Percentiles rank a stretch among this genome's conserved stretches.
phyloP scores from a whole-genome alignment of 2,888 invertebrate genomes.

The Neocrepidodera transversa region DNA sequence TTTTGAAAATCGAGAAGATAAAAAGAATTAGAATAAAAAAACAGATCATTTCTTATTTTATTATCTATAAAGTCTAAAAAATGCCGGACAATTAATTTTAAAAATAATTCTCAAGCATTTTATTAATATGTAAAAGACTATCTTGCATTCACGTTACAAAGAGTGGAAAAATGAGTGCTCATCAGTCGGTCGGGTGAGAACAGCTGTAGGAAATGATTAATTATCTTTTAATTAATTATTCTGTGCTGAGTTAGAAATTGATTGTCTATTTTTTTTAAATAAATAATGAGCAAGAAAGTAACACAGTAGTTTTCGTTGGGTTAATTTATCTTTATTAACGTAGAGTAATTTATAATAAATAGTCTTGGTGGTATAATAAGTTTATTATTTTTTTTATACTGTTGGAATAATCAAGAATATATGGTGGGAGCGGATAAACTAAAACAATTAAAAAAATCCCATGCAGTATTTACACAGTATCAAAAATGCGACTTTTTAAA shows the following conservation, averaged over 20 bases:
- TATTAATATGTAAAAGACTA: conserved; percentile 3
- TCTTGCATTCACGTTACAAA: neutral
- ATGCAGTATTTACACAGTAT: no score
- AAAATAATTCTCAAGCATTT: neutral
- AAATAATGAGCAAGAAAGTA: conserved; percentile 12
- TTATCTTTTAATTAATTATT: conserved; percentile 17
- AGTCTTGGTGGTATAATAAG: no score
- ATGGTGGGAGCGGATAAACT: no score
- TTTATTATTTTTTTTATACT: no score
- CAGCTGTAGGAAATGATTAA: conserved; percentile 21
- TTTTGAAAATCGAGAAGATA: no score
- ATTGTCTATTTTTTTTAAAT: conserved; percentile 8
- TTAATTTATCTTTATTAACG: neutral
- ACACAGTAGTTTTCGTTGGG: neutral
- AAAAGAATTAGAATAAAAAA: no score
- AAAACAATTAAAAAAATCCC: no score
- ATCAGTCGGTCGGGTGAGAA: conserved; percentile 13
- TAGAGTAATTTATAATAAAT: neutral
- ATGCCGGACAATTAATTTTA: conserved; percentile 1
- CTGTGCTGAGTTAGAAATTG: conserved; percentile 6
- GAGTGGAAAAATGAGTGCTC: neutral
- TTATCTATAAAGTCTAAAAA: no score
- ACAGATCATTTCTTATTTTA: no score
- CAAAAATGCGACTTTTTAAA: no score
- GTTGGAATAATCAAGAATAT: no score